Base-by-base conservation (phyloP, 2,888 invertebrate species). In the Catocala sponsa region DNA sequence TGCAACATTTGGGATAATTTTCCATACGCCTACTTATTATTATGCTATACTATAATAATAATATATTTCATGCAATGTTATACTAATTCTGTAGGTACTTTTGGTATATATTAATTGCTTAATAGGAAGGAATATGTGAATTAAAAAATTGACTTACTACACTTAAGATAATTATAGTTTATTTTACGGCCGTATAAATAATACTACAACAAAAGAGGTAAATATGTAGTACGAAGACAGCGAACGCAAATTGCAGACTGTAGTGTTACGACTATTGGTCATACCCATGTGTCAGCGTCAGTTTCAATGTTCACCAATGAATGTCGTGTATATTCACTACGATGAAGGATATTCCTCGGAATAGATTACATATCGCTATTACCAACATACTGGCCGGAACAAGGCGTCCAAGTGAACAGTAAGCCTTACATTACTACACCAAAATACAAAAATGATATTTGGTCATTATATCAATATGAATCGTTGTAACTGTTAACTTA, bases 91-190 rank as follows among this genome's bases (percentile, higher is more conserved):
- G 88, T 89, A 90, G 87, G 87, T 90, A 90, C 86, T 85, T 87
- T 87, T 85, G 88, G 70, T 87, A 86, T 83, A 85, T 85, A 83
- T 83, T 91, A 92, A 92, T 93, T 93, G 91, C 85, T 84, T 91
- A 89, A 78, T 82, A 91, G 92, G 93, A 92, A 93, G 92, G 93
- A 94, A 86, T 90, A 83, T 83, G 86, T 91, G 85, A 87, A 90
- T 91, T 79, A 85, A 90, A 84, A 91, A 92, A 92, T 93, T 92
- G 91, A 93, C 93, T 73, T 79, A 74, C 86, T 89, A 89, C 83
- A 46, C 80, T 82, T 85, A 77, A n/a, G 57, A 54, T 68, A 63
- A 75, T 68, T 57, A 68, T 60, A 63, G 32, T 53, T 25, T 33
- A 52, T 58, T 32, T 73, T 57, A 53, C 42, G 41, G 56, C 54